Percentiles rank a stretch among this genome's conserved stretches.
phyloP scores from a whole-genome alignment of 2,113 vertebrate genomes.

The Leucoraja erinaceus region DNA sequence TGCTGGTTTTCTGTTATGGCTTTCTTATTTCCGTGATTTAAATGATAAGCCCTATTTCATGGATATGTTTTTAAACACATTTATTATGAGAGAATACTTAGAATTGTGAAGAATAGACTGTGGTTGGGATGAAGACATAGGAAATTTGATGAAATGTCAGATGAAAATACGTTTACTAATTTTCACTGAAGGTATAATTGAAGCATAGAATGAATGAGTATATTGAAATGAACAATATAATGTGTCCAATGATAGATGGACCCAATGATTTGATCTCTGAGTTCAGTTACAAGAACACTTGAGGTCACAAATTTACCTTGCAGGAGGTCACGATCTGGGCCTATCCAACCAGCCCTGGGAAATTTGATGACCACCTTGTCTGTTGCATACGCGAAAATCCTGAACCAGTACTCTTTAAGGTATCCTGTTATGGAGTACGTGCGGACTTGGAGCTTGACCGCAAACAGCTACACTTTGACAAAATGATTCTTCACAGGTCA shows the following conservation, averaged over 20 bases:
- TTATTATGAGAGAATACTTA: not conserved
- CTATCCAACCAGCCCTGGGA: conserved; percentile 68
- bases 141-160: not conserved
- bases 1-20: too few species aligned
- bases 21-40: not conserved
- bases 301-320: not conserved
- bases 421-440: conserved; percentile 73
- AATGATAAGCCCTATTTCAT: not conserved
- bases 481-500: conserved; percentile 72
- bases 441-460: conserved; percentile 73
- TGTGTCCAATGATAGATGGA: not conserved
- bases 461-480: conserved; percentile 67
- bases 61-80: not conserved
- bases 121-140: not conserved
- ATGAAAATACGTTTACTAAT: not conserved
- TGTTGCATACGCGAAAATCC: conserved; percentile 76
- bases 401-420: conserved; percentile 57
- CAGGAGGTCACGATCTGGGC: conserved; percentile 78
- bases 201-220: not conserved
- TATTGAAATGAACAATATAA: not conserved
- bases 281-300: not conserved
- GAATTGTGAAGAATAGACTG: not conserved
- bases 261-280: not conserved
- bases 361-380: conserved; percentile 72
- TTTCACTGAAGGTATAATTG: not conserved